A percentile compares a stretch with the other conserved stretches of the same genome.
Conservation (phyloP, 2,113 vertebrate species). For the Xiphophorus hellerii region DNA sequence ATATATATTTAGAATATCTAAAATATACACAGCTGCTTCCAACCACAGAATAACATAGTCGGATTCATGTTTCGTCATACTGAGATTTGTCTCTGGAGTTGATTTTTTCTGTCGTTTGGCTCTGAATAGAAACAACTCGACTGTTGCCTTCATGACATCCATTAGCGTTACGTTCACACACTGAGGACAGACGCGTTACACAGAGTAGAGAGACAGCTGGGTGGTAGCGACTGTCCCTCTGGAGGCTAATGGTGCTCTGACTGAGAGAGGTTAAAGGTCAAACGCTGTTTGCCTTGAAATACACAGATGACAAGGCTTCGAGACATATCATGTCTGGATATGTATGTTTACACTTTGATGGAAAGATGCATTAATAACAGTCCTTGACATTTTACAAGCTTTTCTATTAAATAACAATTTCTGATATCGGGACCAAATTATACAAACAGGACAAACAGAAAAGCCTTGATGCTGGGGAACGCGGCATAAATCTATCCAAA, state of each 20-base stretch:
- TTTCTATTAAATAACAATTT: background rate
- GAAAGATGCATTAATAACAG: background rate
- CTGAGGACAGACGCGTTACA: background rate
- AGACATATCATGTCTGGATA: background rate
- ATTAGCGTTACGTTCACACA: background rate
- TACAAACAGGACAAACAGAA: background rate
- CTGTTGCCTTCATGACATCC: background rate
- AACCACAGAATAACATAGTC: no score
- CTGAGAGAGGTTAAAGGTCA: background rate
- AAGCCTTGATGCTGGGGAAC: conserved; percentile 5
- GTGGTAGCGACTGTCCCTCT: background rate
- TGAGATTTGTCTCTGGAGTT: background rate
- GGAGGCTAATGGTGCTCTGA: background rate
- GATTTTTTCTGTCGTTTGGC: background rate
- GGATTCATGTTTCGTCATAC: no score
- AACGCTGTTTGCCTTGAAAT: background rate
- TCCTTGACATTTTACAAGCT: background rate
- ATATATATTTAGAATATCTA: no score
- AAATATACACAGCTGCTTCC: no score
- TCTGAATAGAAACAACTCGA: background rate
- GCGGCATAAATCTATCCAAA: conserved; percentile 3
- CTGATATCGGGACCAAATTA: background rate
- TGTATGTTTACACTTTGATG: background rate
- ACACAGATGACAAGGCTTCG: background rate
- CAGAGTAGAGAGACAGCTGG: background rate